Conservation (phyloP, 2,113 vertebrate genomes). For the Eudyptes chrysolophus region DNA sequence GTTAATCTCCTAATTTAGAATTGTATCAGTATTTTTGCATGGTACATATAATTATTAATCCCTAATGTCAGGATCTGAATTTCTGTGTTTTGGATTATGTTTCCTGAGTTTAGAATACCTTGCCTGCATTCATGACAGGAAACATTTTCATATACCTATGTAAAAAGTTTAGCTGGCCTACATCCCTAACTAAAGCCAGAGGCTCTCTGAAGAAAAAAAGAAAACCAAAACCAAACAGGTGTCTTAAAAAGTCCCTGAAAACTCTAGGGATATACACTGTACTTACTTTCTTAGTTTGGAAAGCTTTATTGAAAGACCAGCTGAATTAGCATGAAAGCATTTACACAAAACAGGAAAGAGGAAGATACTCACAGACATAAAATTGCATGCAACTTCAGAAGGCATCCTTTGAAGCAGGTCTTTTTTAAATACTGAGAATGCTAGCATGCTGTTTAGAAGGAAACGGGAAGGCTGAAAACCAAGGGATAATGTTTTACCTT, state of each 20-base stretch:
- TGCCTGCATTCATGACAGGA: background rate
- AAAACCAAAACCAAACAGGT: background rate
- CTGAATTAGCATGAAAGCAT: background rate
- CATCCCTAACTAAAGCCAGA: background rate
- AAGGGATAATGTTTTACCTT: background rate
- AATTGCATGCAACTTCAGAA: background rate
- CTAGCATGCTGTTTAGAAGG: background rate
- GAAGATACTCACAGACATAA: background rate
- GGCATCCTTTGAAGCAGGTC: background rate
- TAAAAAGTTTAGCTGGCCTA: background rate
- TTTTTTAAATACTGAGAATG: background rate
- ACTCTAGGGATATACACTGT: background rate
- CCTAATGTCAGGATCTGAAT: background rate
- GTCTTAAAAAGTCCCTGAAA: background rate
- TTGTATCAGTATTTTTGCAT: background rate
- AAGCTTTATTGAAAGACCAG: background rate
- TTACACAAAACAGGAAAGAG: background rate
- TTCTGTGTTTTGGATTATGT: background rate
- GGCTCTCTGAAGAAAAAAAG: background rate
- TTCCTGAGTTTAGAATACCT: background rate
- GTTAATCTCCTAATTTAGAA: background rate
- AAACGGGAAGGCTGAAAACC: background rate
- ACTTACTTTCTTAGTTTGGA: background rate
- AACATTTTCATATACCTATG: background rate
- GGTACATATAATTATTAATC: background rate